Base-by-base conservation (phyloP, 2,888 invertebrate species). In the Caenorhabditis imperialis region DNA sequence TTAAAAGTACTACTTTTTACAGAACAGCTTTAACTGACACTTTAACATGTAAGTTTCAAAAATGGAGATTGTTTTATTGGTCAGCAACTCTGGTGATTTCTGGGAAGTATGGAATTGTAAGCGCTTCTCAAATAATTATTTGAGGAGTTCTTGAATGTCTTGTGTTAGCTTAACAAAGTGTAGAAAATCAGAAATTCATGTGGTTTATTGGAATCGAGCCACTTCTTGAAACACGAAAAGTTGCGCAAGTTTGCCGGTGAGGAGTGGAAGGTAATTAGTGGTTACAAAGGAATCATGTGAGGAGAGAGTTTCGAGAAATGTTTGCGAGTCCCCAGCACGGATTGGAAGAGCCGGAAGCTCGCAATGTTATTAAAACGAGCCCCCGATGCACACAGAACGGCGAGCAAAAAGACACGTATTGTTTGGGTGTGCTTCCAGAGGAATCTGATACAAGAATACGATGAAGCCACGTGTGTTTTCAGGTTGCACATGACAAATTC, bases 291-390 rank as follows among this genome's bases (percentile, higher is more conserved):
- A 42, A 33, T 20, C 51, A 35, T 40, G 53, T 44, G 30, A 55
- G 45, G 30, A 33, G 40, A 61, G 53, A 62, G 61, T 40, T 40
- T 16, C 30, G 33, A 45, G 55, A 33, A 48, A 60, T 60, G 60
- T 60, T 60, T 60, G 33, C 50, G 61, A 45, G 27, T 40, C 30
- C 6, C 55, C 20, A 18, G 47, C 27, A 58, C 47, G 10, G 22
- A n/a, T n/a, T n/a, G n/a, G n/a, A n/a, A n/a, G n/a, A n/a, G n/a
- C n/a, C n/a, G n/a, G n/a, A n/a, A n/a, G n/a, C n/a, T n/a, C n/a
- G n/a, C n/a, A n/a, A n/a, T n/a, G n/a, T n/a, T n/a, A n/a, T 33
- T 55, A 35, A 45, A 45, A 35, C 47, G 57, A 45, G 55, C 25
- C 10, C 18, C 3, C 16, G 22, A 23, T 23, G 51, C 51, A 51